phyloP scores from a whole-genome alignment of 2,888 invertebrate species.

The Drosophila colorata region DNA sequence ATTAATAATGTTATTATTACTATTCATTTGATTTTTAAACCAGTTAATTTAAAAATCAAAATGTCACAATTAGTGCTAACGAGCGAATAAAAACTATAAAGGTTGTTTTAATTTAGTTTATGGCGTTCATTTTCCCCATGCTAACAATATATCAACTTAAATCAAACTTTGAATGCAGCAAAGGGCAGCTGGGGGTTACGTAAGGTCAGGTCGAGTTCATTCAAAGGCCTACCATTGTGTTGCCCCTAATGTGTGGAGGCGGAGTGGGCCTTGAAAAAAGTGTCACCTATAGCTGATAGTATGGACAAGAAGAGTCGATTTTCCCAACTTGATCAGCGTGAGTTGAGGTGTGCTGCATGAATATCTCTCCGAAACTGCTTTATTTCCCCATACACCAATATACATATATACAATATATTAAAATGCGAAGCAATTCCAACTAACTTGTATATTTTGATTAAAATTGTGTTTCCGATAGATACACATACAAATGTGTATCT shows the following conservation, averaged over 20 bases:
- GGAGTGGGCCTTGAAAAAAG: not conserved
- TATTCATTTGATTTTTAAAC: too few species aligned
- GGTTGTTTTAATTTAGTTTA: not conserved
- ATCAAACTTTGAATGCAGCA: constrained; percentile 3
- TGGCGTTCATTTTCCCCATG: not conserved
- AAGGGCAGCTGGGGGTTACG: constrained; percentile 4
- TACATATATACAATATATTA: constrained; percentile 6
- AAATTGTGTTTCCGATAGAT: constrained; percentile 57
- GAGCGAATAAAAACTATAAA: not conserved
- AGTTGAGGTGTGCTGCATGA: not conserved
- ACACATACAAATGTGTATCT: constrained; percentile 33
- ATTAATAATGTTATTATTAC: too few species aligned
- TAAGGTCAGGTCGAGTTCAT: constrained; percentile 3
- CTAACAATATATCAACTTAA: not conserved
- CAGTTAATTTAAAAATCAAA: too few species aligned
- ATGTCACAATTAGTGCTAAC: too few species aligned
- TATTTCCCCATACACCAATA: constrained; percentile 7
- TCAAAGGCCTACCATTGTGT: constrained; percentile 1
- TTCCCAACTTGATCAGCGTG: not conserved
- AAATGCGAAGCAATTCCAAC: constrained; percentile 33
- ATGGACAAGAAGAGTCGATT: not conserved
- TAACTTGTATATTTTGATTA: constrained; percentile 67
- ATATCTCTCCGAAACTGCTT: constrained; percentile 10
- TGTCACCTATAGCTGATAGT: not conserved
- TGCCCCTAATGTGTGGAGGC: not conserved